Conservation (phyloP, 2,888 invertebrate species). For the Entomobrya proxima region DNA sequence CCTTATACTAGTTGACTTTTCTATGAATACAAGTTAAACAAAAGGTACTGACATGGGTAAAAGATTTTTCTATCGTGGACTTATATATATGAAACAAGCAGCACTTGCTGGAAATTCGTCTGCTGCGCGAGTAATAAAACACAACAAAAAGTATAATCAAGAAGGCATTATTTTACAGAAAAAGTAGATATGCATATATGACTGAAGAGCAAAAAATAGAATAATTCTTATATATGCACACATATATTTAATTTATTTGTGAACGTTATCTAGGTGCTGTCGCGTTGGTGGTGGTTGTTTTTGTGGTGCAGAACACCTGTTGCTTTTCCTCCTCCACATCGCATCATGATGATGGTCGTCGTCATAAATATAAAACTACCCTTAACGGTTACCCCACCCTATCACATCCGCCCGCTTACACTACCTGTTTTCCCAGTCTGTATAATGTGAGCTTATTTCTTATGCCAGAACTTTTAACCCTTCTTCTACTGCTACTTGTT, state of each 20-base stretch:
- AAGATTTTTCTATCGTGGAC: too few relatives aligned
- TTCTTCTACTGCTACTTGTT: conserved; percentile 32
- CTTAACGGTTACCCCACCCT: conserved; percentile 75
- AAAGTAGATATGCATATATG: neutral
- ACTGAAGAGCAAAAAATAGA: too few relatives aligned
- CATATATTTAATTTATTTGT: conserved; percentile 12
- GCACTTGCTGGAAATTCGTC: too few relatives aligned
- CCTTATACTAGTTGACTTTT: neutral
- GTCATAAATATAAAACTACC: conserved; percentile 39
- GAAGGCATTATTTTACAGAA: too few relatives aligned
- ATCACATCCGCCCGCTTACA: conserved; percentile 74
- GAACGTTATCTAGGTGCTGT: neutral
- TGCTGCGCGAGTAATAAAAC: too few relatives aligned
- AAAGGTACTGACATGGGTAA: neutral
- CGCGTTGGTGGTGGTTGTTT: conserved; percentile 45
- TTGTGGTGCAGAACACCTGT: conserved; percentile 72
- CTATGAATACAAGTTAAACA: neutral
- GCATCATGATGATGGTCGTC: conserved; percentile 3
- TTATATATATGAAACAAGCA: too few relatives aligned
- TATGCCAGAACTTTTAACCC: conserved; percentile 67
- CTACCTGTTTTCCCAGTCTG: conserved; percentile 65
- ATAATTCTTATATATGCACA: neutral
- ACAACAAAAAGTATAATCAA: too few relatives aligned
- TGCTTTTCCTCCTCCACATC: conserved; percentile 67
- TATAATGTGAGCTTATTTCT: conserved; percentile 53